Base-by-base conservation (phyloP, 2,113 vertebrate species). In the Agapornis roseicollis region DNA sequence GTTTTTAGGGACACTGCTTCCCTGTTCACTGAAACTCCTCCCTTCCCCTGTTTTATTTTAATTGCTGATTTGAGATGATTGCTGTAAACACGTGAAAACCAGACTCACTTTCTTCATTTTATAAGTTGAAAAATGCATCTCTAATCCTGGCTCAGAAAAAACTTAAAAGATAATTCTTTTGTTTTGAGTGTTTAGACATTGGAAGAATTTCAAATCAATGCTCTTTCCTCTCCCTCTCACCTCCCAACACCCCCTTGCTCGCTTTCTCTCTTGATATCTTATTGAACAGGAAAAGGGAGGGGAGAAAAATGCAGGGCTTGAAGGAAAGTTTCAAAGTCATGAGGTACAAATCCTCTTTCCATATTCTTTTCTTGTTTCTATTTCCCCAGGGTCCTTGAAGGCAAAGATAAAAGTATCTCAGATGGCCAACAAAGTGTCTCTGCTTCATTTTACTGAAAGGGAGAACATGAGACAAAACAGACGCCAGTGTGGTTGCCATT, bases 391-490 rank as follows among this genome's bases (percentile, higher is more conserved):
- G 79, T 93, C 58, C 73, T 69, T 80, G 64, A 74, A 89, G 61
- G 58, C 66, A 94, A 88, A 93, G 96, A 95, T 95, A 95, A 95
- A 97, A 95, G n/a, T 74, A 87, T 81, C 49, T 92, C 25, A 3
- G 56, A 90, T 89, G 86, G 73, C 88, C 80, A 96, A 74, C 44
- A 80, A 96, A 94, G 60, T 84, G 92, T 77, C 53, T 89, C 69
- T 93, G 70, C 79, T 55, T 63, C 73, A 76, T 79, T 95, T 93
- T 85, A 77, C 73, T 90, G 61, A 94, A 89, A 90, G 69, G n/a
- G 37, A 89, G 88, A 95, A 73, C 39, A 29, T 72, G 85, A 96
- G 39, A 73, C 81, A 95, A 95, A 88, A 18, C 87, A 93, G 69
- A 88, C 69, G 37, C 14, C 65, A 73, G 4, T 55, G 42, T 35